These are phyloP conservation scores for Cheilosia scutellata DNA, from an alignment of 2,888 invertebrate species.

Conservation along the genomic window DNA sequence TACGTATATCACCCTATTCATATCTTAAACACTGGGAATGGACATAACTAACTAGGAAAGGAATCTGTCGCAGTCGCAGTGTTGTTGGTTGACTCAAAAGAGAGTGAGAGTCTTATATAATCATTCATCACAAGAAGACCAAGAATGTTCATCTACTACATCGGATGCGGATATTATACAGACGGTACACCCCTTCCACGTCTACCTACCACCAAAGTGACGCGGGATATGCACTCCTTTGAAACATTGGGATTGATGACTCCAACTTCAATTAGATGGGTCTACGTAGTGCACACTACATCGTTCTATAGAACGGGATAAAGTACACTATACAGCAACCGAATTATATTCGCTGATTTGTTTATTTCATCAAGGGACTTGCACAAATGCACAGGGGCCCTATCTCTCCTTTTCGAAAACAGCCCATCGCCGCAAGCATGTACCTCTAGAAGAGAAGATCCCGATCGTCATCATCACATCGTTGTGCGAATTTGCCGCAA, in stretches of 20 bases:
- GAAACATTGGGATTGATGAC: slow-evolving; percentile 64
- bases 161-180: slow-evolving; percentile 64
- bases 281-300: slow-evolving; percentile 9
- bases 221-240: slow-evolving; percentile 26
- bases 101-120: slow-evolving; percentile 65
- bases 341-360: slow-evolving; percentile 66
- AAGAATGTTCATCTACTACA: slow-evolving; percentile 20
- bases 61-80: slow-evolving; percentile 6
- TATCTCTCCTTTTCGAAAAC: slow-evolving; percentile 15
- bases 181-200: slow-evolving; percentile 40
- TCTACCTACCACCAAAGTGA: slow-evolving; percentile 6
- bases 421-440: not conserved
- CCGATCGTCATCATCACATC: slow-evolving; percentile 72
- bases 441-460: slow-evolving; percentile 28
- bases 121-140: slow-evolving; percentile 59
- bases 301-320: slow-evolving; percentile 16
- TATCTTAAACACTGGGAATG: not conserved
- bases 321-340: slow-evolving; percentile 18
- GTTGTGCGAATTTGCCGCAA: slow-evolving; percentile 75
- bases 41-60: not conserved
- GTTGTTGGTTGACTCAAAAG: not conserved
- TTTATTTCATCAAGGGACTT: slow-evolving; percentile 49
- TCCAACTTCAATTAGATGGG: slow-evolving; percentile 59
- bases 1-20: slow-evolving; percentile 12
- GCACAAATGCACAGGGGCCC: slow-evolving; percentile 8